Base-by-base conservation (phyloP, 2,797 vertebrate species). In the Pangasius mekongensis region DNA sequence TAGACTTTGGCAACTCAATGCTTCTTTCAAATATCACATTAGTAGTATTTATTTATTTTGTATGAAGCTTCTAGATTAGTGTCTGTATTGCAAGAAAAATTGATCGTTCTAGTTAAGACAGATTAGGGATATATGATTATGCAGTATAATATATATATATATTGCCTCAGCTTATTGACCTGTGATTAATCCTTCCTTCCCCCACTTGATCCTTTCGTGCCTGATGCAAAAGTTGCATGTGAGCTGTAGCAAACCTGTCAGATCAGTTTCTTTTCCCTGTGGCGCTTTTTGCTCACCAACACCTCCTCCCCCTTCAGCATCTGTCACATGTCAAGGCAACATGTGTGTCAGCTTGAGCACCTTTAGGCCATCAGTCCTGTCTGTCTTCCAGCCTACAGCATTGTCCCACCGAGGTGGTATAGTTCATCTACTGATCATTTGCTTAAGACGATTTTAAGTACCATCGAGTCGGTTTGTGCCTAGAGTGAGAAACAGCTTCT, bases 251-350 rank as follows among this genome's bases (percentile, higher is more conserved):
- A 89, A 89, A 89, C 90, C 84, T 89, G 87, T 86, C 66, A 22
- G 88, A 88, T 86, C 83, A 82, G 87, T 85, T 90, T 89, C 76
- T 83, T 67, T 83, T 81, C 88, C 90, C 86, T 74, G 56, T 83
- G 74, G 84, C 47, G 13, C 33, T 89, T 87, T 85, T 85, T 67
- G 62, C 83, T 82, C 24, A 5, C 56, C 67, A 43, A 43, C 43
- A 66, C 73, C 73, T 30, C 88, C 73, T 73, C 30, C 36, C 76
- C 73, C 83, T 67, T 86, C 49, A 81, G 66, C 84, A 88, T 88
- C 67, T 86, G 89, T 87, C 86, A 85, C 54, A 87, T 56, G 84
- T 77, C 87, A 90, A 74, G 69, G 71, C 84, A 84, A 76, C 69
- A 87, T 83, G 69, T 30, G 27, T 80, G 81, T 80, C 69, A 56